These are phyloP conservation scores for Meteorus cinctellus DNA, from an alignment of 2,888 invertebrate genomes.

Conservation along the genomic window DNA sequence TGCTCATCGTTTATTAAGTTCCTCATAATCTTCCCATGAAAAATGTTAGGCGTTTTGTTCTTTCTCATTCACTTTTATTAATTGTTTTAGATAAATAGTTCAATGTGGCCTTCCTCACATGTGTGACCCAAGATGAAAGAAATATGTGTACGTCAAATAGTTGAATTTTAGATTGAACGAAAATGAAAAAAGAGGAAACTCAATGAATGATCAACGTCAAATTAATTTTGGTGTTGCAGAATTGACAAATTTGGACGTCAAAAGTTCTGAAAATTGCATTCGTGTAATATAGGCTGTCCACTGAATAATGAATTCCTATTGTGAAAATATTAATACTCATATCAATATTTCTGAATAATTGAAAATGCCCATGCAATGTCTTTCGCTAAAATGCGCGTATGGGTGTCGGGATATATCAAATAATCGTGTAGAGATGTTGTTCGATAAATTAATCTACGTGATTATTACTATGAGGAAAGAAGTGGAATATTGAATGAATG, in stretches of 20 bases:
- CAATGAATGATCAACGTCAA: background rate
- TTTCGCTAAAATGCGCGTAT: background rate
- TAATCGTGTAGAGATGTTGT: background rate
- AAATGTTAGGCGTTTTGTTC: slow-evolving; percentile 18
- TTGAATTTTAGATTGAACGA: slow-evolving; percentile 21
- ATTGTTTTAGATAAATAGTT: slow-evolving; percentile 69
- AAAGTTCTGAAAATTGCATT: background rate
- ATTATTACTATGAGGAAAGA: background rate
- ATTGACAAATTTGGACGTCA: background rate
- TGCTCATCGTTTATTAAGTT: background rate
- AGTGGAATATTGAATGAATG: background rate
- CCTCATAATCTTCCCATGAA: slow-evolving; percentile 21
- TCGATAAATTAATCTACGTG: background rate
- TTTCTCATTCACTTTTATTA: slow-evolving; percentile 25
- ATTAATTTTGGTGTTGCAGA: background rate
- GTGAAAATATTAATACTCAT: background rate
- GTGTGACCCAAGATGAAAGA: slow-evolving; percentile 51
- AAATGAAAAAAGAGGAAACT: background rate
- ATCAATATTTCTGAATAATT: background rate
- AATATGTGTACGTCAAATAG: slow-evolving; percentile 31
- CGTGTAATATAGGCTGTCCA: background rate
- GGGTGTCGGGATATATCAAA: background rate
- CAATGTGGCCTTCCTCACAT: slow-evolving; percentile 73
- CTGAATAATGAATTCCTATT: background rate
- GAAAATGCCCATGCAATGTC: background rate